Conservation (phyloP, 2,797 vertebrate species). For the Cyclopterus lumpus region DNA sequence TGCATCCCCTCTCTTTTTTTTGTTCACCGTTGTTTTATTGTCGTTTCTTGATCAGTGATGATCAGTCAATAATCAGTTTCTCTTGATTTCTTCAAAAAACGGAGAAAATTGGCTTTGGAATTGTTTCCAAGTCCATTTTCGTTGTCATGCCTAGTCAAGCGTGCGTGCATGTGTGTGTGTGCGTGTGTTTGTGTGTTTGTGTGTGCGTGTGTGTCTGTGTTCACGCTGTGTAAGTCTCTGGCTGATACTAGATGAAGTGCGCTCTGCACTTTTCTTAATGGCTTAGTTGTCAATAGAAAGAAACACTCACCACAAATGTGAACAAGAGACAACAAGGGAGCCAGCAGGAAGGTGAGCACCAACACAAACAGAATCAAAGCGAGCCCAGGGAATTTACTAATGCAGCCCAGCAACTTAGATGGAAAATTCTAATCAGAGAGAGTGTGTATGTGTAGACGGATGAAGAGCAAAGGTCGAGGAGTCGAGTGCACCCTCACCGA, state of each 20-base stretch:
- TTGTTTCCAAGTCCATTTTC: conserved; percentile 51
- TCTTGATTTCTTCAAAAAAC: conserved; percentile 54
- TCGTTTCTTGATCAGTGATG: conserved; percentile 13
- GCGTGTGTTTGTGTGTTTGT: neutral
- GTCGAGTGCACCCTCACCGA: conserved; percentile 3
- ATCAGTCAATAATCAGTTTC: conserved; percentile 47
- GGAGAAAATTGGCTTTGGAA: conserved; percentile 51
- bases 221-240: conserved; percentile 25
- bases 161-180: conserved; percentile 3
- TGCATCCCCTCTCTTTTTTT: conserved; percentile 12
- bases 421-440: conserved; percentile 50
- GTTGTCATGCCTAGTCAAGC: conserved; percentile 44
- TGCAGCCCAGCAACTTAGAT: conserved; percentile 48
- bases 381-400: conserved; percentile 72
- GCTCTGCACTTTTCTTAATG: conserved; percentile 67
- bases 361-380: conserved; percentile 60
- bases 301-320: conserved; percentile 51
- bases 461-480: conserved; percentile 19
- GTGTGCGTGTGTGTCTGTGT: neutral
- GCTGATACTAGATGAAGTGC: conserved; percentile 57
- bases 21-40: conserved; percentile 34
- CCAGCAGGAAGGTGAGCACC: conserved; percentile 44
- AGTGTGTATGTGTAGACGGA: conserved; percentile 28
- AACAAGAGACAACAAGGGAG: conserved; percentile 58
- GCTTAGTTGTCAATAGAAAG: conserved; percentile 54